A percentile compares a stretch with the other conserved stretches of the same genome.
Conservation (phyloP, 2,797 vertebrate genomes). For the Pogonophryne albipinna region DNA sequence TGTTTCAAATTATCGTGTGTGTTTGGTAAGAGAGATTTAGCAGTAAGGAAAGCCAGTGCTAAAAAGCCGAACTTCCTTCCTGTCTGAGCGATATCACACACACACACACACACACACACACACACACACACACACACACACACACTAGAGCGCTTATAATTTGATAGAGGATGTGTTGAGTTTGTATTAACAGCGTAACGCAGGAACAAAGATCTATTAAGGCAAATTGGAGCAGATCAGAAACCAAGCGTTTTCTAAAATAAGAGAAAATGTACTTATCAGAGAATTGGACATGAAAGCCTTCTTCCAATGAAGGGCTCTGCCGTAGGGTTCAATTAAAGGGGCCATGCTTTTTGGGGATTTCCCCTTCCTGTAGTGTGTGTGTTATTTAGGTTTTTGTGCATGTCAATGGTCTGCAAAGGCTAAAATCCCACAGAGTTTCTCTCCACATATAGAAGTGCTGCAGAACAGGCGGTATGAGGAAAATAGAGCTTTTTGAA, state of each 20-base stretch:
- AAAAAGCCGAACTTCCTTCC: conserved; percentile 73
- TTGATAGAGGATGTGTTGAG: neutral
- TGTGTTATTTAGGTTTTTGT: too few relatives aligned
- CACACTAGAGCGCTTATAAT: neutral
- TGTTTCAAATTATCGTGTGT: neutral
- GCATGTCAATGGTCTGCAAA: too few relatives aligned
- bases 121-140: too few relatives aligned
- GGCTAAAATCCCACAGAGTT: too few relatives aligned
- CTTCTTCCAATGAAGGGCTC: neutral
- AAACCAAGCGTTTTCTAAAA: neutral
- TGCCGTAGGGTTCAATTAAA: neutral
- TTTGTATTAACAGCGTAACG: neutral
- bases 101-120: too few relatives aligned
- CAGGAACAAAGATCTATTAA: neutral
- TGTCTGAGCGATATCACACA: conserved; percentile 68
- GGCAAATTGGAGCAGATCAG: too few relatives aligned
- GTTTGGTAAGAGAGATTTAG: conserved; percentile 45
- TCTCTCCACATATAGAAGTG: too few relatives aligned
- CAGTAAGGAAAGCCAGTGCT: neutral
- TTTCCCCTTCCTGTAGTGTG: too few relatives aligned
- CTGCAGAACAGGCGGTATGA: too few relatives aligned
- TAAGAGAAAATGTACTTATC: neutral
- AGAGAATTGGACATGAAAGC: neutral
- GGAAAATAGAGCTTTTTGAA: too few relatives aligned
- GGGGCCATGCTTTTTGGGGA: too few relatives aligned